Conservation (phyloP, 2,113 vertebrate species). For the Indicator maculatus region DNA sequence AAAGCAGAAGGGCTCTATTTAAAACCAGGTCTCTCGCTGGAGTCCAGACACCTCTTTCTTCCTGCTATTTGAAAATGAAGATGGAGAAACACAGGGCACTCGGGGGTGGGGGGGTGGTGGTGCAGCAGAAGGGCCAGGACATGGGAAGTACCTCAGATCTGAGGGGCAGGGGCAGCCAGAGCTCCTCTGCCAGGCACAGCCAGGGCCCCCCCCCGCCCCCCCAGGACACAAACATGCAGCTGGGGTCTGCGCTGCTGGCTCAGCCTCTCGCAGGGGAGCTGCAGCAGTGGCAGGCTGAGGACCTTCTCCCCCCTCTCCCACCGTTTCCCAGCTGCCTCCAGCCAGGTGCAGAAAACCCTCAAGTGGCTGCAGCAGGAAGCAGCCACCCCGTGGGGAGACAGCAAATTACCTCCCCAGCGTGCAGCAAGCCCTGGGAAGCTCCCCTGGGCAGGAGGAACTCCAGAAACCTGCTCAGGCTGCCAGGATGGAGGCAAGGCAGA, state of each 20-base stretch:
- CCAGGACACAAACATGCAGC: rapidly evolving
- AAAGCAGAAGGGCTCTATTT: neutral
- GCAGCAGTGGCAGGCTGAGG: neutral
- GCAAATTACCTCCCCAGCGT: neutral
- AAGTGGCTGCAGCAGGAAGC: neutral
- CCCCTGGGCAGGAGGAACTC: neutral
- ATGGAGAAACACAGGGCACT: neutral
- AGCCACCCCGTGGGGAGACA: neutral
- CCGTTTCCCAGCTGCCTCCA: neutral
- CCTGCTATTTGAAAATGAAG: neutral
- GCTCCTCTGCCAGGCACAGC: neutral
- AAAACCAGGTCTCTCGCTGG: neutral
- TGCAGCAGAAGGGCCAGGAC: neutral
- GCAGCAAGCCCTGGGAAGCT: neutral
- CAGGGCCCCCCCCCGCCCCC: neutral
- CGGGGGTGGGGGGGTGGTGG: neutral
- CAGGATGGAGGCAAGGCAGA: neutral
- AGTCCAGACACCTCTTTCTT: neutral
- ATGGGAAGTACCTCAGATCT: rapidly evolving
- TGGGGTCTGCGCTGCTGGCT: neutral
- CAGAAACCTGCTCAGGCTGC: neutral
- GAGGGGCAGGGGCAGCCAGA: neutral
- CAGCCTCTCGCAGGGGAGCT: neutral
- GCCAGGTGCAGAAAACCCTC: neutral
- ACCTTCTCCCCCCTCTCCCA: neutral